A percentile compares a stretch with the other conserved stretches of the same genome.
phyloP scores from a whole-genome alignment of 2,888 invertebrate species.

The Mythimna ferrago region DNA sequence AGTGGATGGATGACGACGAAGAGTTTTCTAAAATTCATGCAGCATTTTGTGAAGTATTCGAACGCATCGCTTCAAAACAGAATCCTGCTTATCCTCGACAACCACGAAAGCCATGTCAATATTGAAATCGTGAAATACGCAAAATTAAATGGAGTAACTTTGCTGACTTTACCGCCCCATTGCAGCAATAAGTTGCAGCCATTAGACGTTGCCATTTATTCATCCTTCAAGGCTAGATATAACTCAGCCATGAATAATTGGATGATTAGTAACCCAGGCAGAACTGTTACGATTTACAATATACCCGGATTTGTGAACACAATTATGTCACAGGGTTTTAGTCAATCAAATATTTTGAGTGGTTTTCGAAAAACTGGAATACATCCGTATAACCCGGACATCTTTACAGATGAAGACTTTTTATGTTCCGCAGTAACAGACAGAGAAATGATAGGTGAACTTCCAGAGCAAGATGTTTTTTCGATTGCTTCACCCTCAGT shows the following conservation, averaged over 20 bases:
- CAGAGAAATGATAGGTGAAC: constrained; percentile 18
- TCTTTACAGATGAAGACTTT: constrained; percentile 39
- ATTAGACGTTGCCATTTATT: constrained; percentile 34
- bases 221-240: constrained; percentile 38
- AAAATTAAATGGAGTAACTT: constrained; percentile 24
- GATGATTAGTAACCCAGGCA: constrained; percentile 37
- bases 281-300: constrained; percentile 39
- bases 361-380: constrained; percentile 38
- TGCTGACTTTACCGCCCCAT: constrained; percentile 31
- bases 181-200: constrained; percentile 26
- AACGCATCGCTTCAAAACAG: constrained; percentile 3
- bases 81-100: constrained; percentile 34
- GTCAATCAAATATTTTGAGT: constrained; percentile 12
- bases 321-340: constrained; percentile 5
- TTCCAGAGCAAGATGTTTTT: constrained; percentile 12
- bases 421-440: constrained; percentile 36
- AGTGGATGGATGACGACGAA: constrained; percentile 36
- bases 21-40: constrained; percentile 33
- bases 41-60: constrained; percentile 34
- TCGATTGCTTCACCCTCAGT: background rate
- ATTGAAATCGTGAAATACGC: constrained; percentile 29
- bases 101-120: constrained; percentile 31
- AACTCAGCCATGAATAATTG: constrained; percentile 35
- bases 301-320: constrained; percentile 17
- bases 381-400: constrained; percentile 32